Conservation (phyloP, 1,140 invertebrate genomes). For the Acromyrmex charruanus region DNA sequence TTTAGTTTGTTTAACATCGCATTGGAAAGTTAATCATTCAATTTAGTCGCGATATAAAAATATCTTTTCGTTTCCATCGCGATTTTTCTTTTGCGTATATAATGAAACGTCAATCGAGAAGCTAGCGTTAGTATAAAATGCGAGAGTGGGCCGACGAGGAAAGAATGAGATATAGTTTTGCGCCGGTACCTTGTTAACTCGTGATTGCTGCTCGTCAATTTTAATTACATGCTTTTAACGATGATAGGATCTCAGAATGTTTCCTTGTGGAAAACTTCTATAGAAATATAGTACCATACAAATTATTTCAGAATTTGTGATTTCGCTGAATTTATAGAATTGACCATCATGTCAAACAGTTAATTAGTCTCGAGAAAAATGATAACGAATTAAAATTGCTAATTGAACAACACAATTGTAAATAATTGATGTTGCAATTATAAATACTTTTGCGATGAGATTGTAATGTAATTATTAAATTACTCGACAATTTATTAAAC, state of each 20-base stretch:
- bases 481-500: conserved; percentile 44
- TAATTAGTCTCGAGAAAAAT: conserved; percentile 31
- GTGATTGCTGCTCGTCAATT: conserved; percentile 58
- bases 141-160: conserved; percentile 4
- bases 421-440: conserved; percentile 49
- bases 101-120: conserved; percentile 50
- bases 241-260: conserved; percentile 17
- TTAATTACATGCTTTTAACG: conserved; percentile 60
- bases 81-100: conserved; percentile 44
- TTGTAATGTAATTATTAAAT: conserved; percentile 24
- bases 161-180: conserved; percentile 16
- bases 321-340: conserved; percentile 23
- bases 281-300: background rate
- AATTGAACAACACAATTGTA: conserved; percentile 24
- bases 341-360: conserved; percentile 11
- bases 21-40: background rate
- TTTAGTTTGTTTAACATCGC: conserved; percentile 23
- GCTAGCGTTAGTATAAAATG: conserved; percentile 31
- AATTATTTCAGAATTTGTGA: conserved; percentile 9
- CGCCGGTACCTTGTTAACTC: conserved; percentile 48
- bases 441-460: conserved; percentile 26
- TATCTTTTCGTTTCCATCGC: background rate
- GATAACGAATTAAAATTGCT: conserved; percentile 32
- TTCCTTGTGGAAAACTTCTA: conserved; percentile 47
- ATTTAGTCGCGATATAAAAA: conserved; percentile 15